Conservation (phyloP, 2,888 invertebrate genomes). For the Nineta flava region DNA sequence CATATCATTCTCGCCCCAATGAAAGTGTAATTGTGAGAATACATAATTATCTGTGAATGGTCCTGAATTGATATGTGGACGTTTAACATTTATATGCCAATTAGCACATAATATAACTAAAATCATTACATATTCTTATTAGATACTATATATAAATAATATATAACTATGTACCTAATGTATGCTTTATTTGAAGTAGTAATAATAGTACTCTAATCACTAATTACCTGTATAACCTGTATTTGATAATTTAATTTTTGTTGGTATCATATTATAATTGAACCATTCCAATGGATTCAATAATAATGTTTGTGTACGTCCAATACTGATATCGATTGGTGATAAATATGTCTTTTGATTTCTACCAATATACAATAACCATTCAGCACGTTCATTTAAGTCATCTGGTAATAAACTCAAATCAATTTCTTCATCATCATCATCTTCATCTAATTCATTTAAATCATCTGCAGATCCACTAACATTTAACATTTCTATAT, state of each 20-base stretch:
- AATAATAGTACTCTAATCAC: no score
- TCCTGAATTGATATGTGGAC: constrained; percentile 42
- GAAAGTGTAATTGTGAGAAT: constrained; percentile 51
- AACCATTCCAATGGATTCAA: constrained; percentile 38
- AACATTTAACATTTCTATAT: no score
- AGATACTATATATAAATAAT: not conserved
- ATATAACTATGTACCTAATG: not conserved
- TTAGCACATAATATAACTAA: constrained; percentile 43
- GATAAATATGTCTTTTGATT: constrained; percentile 19
- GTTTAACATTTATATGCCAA: constrained; percentile 40
- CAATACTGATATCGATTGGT: constrained; percentile 30
- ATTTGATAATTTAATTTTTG: constrained; percentile 47
- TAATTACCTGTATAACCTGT: constrained; percentile 44
- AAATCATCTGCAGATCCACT: no score
- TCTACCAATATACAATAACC: not conserved
- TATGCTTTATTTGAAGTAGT: not conserved
- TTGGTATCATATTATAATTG: constrained; percentile 40
- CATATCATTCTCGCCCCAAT: constrained; percentile 46
- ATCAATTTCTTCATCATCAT: not conserved
- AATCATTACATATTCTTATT: constrained; percentile 4
- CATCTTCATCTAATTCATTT: no score
- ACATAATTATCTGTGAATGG: constrained; percentile 42
- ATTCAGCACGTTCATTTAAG: not conserved
- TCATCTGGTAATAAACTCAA: not conserved
- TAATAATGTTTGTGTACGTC: constrained; percentile 20